Evolutionary conservation across 2,888 invertebrate genomes (phyloP).

Genomic region (Oligia latruncula): DNA sequence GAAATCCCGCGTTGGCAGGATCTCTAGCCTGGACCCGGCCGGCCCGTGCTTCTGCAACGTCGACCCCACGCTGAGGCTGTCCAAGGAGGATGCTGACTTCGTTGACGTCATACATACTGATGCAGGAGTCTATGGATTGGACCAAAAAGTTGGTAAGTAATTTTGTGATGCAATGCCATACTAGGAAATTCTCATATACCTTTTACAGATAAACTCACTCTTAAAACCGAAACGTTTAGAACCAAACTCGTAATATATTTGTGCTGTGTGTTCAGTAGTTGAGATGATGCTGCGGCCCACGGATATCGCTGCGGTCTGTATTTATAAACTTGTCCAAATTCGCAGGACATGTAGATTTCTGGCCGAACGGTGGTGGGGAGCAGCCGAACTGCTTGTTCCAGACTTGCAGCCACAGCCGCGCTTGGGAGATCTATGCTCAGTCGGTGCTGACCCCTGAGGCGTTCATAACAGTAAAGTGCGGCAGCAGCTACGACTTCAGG

Average conservation of each 20-base stretch:
- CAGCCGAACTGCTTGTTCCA: constrained; percentile 83
- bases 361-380: constrained; percentile 80
- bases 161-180: neutral
- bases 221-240: neutral
- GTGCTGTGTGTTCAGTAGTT: neutral
- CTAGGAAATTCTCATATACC: neutral
- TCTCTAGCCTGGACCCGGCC: constrained; percentile 84
- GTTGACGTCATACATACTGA: constrained; percentile 84
- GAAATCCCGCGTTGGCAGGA: constrained; percentile 76
- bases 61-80: constrained; percentile 71
- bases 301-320: too few species aligned
- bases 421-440: constrained; percentile 78
- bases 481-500: constrained; percentile 74
- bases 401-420: constrained; percentile 83
- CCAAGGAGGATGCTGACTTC: constrained; percentile 77
- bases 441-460: constrained; percentile 69
- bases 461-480: constrained; percentile 77
- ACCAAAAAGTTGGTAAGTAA: constrained; percentile 77
- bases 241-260: neutral
- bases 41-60: constrained; percentile 85
- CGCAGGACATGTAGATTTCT: constrained; percentile 85
- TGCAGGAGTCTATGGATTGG: constrained; percentile 80
- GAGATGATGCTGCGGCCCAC: too few species aligned
- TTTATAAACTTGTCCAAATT: neutral
- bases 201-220: neutral